phyloP scores from a whole-genome alignment of 2,888 invertebrate genomes.

The Aspidapion aeneum region DNA sequence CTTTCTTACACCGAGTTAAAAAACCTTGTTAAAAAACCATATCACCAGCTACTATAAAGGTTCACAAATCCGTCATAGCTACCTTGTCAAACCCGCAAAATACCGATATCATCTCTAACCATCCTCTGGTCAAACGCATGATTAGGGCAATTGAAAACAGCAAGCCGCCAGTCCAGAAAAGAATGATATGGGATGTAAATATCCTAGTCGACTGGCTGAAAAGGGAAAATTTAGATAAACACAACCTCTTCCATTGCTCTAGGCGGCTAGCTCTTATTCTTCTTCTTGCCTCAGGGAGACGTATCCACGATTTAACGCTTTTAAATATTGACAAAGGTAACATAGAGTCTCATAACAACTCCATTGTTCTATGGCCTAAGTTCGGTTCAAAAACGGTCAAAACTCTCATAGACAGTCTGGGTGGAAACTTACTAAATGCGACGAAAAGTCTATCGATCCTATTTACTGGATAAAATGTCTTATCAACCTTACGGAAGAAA shows the following conservation, averaged over 20 bases:
- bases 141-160: constrained; percentile 23
- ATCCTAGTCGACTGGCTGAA: constrained; percentile 4
- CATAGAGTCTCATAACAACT: neutral
- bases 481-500: no score
- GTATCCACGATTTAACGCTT: neutral
- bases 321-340: neutral
- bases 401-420: neutral
- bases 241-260: neutral
- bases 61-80: constrained; percentile 20
- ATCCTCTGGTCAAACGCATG: constrained; percentile 19
- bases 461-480: no score
- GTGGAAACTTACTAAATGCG: neutral
- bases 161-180: constrained; percentile 9
- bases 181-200: constrained; percentile 17
- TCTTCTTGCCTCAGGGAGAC: neutral
- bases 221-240: constrained; percentile 6
- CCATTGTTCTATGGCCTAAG: neutral
- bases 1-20: constrained; percentile 10
- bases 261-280: neutral
- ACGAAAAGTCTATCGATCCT: no score
- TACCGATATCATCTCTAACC: constrained; percentile 7
- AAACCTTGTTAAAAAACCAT: no score
- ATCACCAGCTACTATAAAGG: constrained; percentile 11
- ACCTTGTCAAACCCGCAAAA: constrained; percentile 13
- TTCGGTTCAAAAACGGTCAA: neutral